Evolutionary conservation across 1,140 invertebrate species (phyloP).

Genomic region (Neocloeon triangulifer): DNA sequence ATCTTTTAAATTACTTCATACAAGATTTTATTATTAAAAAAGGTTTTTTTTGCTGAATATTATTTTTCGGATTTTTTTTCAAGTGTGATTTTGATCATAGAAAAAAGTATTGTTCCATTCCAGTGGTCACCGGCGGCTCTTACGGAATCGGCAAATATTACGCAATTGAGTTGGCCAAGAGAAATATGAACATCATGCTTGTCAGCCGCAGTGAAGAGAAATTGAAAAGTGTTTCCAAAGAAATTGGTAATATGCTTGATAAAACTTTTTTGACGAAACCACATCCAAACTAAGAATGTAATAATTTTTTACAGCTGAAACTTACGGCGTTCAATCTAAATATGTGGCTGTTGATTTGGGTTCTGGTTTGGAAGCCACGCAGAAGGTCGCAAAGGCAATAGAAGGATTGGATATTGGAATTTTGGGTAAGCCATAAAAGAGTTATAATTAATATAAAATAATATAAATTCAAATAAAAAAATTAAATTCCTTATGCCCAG

Average conservation of each 20-base stretch:
- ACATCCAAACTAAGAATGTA: too few species aligned
- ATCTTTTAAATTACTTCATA: too few species aligned
- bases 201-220: constrained; percentile 69
- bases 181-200: constrained; percentile 67
- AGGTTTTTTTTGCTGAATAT: too few species aligned
- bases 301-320: too few species aligned
- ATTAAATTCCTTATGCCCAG: too few species aligned
- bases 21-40: too few species aligned
- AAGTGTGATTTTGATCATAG: too few species aligned
- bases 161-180: constrained; percentile 57
- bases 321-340: constrained; percentile 56
- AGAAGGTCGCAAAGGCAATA: constrained; percentile 48
- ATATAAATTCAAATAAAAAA: too few species aligned
- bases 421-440: too few species aligned
- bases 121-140: constrained; percentile 76
- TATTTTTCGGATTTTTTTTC: too few species aligned
- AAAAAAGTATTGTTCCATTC: too few species aligned
- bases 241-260: constrained; percentile 39
- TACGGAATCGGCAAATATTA: constrained; percentile 86
- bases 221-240: constrained; percentile 50
- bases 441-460: too few species aligned
- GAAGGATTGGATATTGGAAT: constrained; percentile 68
- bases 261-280: not conserved
- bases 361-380: constrained; percentile 38
- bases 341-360: constrained; percentile 71